These are phyloP conservation scores for Phrynocephalus vlangalii DNA, from an alignment of 2,797 vertebrate species.

Conservation along the genomic window DNA sequence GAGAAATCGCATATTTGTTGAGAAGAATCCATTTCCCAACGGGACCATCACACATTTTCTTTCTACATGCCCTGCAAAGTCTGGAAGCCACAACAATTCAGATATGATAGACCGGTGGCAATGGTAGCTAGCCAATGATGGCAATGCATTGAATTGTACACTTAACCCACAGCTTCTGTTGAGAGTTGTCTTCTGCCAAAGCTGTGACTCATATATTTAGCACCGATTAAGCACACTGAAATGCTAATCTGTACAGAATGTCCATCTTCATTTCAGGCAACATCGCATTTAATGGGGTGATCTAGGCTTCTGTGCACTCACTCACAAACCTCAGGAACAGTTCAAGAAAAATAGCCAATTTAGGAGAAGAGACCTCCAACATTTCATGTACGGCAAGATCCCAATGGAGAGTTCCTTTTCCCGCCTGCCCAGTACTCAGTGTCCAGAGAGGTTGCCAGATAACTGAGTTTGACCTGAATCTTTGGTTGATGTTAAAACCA, in stretches of 20 bases:
- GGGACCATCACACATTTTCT: not conserved
- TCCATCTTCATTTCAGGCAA: slow-evolving; percentile 38
- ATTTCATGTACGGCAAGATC: not conserved
- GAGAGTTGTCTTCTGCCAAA: slow-evolving; percentile 32
- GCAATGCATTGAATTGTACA: not conserved
- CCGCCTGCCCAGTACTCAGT: not conserved
- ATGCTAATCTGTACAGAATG: slow-evolving; percentile 37
- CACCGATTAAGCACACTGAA: not conserved
- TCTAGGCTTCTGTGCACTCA: slow-evolving; percentile 17
- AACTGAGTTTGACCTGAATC: not conserved
- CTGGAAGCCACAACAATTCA: slow-evolving; percentile 22
- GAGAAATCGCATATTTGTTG: slow-evolving; percentile 19
- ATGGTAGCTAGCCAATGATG: not conserved
- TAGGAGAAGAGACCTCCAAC: not conserved
- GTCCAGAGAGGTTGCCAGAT: not conserved
- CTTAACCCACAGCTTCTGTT: slow-evolving; percentile 23
- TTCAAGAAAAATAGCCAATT: slow-evolving; percentile 1
- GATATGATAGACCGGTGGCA: not conserved
- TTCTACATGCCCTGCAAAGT: not conserved
- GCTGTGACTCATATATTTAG: slow-evolving; percentile 36
- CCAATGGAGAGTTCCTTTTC: not conserved
- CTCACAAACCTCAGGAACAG: not conserved
- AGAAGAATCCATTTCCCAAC: not conserved
- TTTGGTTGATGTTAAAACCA: not conserved
- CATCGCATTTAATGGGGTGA: slow-evolving; percentile 7